Evolutionary conservation across 2,113 vertebrate genomes (phyloP), one percentile per base, ranked within the genome.

Genomic region (Chinchilla lanigera): DNA sequence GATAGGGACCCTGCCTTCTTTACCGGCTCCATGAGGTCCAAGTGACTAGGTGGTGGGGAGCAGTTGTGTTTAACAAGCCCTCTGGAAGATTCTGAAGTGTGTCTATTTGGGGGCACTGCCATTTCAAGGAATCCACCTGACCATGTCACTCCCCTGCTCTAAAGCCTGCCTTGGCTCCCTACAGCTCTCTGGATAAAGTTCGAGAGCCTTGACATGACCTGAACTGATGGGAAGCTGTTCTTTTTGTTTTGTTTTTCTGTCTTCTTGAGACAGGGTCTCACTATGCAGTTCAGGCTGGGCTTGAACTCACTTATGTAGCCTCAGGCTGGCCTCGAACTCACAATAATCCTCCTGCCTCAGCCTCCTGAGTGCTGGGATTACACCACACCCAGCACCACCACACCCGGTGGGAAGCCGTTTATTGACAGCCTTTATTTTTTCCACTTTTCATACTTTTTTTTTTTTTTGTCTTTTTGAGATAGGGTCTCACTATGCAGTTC

Each of bases 21-120:
- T 14, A 11, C 12, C 3, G 0, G 26, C 63, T 24, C 12, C 28
- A 0, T 0, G 12, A 63, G 54, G 30, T 19, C 71, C 3, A 17
- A 28, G 26, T 0, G 47, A 35, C 38, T 11, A 0, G 4, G 44
- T n/a, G 52, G 67, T 54, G 47, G 20, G 13, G 65, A 11, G 41
- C 47, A 41, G 38, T 41, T 44, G 71, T 44, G 41, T 28, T 44
- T 73, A 73, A 38, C 22, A 26, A 75, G 71, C 71, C 71, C 41
- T 44, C 38, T 10, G 24, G 71, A 11, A 44, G 71, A 12, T 75
- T 28, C 71, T 75, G 60, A 41, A 8, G 44, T 24, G 12, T 0
- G 1, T 2, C 35, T 9, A 0, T 35, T 3, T 16, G 30, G 33
- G 71, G 19, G 13, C 17, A 20, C 20, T 7, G 5, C 33, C 50